Conservation (phyloP, 2,113 vertebrate genomes). For the Microcebus lehilahytsara region DNA sequence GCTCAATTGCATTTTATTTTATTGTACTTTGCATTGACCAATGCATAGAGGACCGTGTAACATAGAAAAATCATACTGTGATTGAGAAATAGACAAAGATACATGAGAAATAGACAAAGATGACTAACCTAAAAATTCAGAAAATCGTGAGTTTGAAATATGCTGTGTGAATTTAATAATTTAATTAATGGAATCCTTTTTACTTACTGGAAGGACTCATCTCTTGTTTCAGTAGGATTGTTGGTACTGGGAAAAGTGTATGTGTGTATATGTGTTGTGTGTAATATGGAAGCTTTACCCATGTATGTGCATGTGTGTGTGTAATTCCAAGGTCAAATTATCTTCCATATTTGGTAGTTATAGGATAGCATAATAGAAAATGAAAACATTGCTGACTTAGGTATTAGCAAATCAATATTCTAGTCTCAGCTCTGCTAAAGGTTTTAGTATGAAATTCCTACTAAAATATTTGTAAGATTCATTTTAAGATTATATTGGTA, state of each 20-base stretch:
- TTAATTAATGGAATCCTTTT: neutral
- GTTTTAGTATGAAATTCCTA: neutral
- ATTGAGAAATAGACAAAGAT: neutral
- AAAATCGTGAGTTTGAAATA: neutral
- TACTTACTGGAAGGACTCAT: neutral
- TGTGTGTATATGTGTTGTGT: neutral
- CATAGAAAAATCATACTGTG: neutral
- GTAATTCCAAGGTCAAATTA: neutral
- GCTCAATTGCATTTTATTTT: neutral
- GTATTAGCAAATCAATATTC: constrained; percentile 11
- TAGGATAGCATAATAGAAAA: neutral
- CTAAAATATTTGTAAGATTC: neutral
- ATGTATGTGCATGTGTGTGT: neutral
- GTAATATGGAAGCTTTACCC: neutral
- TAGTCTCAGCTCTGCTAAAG: neutral
- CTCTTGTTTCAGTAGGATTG: neutral
- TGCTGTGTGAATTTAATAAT: neutral
- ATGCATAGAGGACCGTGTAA: neutral
- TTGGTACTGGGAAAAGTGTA: neutral
- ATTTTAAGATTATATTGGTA: neutral
- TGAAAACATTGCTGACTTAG: neutral
- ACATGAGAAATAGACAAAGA: neutral
- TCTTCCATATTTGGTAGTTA: neutral
- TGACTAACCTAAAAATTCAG: neutral
- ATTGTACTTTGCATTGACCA: neutral